Evolutionary conservation across 2,113 vertebrate genomes (phyloP).

Genomic region (Lutjanus erythropterus): DNA sequence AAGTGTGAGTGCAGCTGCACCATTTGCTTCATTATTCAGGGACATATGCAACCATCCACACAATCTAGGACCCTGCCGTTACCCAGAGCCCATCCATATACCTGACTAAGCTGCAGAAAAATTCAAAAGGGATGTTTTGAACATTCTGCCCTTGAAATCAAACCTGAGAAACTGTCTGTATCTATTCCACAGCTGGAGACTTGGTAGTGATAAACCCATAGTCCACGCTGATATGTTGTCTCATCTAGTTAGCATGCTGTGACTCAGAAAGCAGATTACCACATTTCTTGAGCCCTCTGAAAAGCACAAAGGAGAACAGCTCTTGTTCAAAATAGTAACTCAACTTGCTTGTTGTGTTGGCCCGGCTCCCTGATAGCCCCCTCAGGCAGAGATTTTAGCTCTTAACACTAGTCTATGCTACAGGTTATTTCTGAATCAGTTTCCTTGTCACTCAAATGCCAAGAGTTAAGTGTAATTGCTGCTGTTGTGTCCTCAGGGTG

Average conservation of each 20-base stretch:
- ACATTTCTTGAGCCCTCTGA: conserved; percentile 37
- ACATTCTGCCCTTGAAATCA: conserved; percentile 43
- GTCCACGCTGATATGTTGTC: conserved; percentile 36
- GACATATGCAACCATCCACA: not conserved
- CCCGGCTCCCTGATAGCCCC: conserved; percentile 34
- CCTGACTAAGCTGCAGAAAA: conserved; percentile 1
- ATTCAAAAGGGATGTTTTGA: conserved; percentile 10
- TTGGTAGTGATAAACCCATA: conserved; percentile 22
- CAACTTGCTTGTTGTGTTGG: conserved; percentile 44
- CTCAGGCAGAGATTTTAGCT: conserved; percentile 55
- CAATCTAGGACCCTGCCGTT: not conserved
- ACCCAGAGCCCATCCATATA: not conserved
- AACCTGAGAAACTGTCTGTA: conserved; percentile 31
- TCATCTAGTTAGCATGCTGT: conserved; percentile 50
- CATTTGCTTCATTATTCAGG: too few species aligned
- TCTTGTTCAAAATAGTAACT: conserved; percentile 47
- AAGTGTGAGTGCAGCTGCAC: too few species aligned
- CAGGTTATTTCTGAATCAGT: conserved; percentile 65
- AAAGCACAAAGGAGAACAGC: conserved; percentile 38
- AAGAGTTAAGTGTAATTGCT: conserved; percentile 64
- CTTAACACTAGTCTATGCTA: conserved; percentile 36
- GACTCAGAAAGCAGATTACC: conserved; percentile 45
- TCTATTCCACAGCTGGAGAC: conserved; percentile 31
- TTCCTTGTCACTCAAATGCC: conserved; percentile 64
- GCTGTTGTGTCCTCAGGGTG: conserved; percentile 52